Evolutionary conservation across 1,140 invertebrate species (phyloP).

Genomic region (Drosophila biarmipes): DNA sequence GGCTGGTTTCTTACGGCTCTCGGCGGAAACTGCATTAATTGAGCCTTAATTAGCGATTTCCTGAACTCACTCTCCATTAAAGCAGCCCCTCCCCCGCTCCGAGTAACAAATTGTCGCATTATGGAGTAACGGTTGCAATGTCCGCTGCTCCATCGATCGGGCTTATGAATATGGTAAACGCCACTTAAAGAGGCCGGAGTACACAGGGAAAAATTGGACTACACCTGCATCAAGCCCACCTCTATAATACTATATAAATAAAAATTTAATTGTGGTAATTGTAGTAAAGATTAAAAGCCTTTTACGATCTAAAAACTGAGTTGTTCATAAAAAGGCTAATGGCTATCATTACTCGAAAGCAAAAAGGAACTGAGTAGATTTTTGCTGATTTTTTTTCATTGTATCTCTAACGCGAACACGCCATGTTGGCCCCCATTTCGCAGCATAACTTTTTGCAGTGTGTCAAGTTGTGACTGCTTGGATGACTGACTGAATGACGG

Average conservation of each 20-base stretch:
- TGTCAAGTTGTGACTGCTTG: conserved; percentile 34
- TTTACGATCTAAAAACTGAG: too few species aligned
- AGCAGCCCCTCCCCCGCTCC: conserved; percentile 13
- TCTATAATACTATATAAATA: too few species aligned
- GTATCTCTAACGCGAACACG: neutral
- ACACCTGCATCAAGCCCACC: neutral
- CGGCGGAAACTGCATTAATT: conserved; percentile 63
- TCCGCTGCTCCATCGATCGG: conserved; percentile 61
- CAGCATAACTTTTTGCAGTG: conserved; percentile 31
- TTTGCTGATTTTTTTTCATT: neutral
- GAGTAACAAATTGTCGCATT: conserved; percentile 62
- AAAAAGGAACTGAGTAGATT: neutral
- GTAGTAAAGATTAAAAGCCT: too few species aligned
- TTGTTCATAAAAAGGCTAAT: neutral
- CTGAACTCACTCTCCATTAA: conserved; percentile 45
- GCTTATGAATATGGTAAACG: conserved; percentile 66
- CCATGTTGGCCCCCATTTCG: conserved; percentile 17
- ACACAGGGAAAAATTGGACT: conserved; percentile 17
- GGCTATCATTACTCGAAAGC: neutral
- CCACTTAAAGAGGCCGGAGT: conserved; percentile 25
- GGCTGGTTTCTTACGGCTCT: conserved; percentile 18
- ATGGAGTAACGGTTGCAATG: conserved; percentile 60
- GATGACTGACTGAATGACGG: conserved; percentile 38
- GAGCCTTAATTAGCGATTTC: conserved; percentile 70
- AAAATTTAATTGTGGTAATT: too few species aligned